phyloP scores from a whole-genome alignment of 2,113 vertebrate genomes.

The Brachypteracias leptosomus region DNA sequence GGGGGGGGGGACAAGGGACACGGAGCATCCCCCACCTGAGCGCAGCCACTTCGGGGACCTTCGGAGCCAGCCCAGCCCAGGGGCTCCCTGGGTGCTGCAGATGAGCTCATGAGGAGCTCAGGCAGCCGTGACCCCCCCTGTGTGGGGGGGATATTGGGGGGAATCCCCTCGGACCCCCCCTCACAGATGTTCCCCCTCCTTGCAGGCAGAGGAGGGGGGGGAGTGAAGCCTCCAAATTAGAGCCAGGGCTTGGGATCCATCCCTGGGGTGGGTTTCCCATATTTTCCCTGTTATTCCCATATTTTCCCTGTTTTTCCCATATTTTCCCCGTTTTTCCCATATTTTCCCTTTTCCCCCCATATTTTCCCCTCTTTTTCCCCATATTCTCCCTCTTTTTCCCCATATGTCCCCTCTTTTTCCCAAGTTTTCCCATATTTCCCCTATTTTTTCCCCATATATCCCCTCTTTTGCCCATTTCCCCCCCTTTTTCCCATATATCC shows the following conservation, averaged over 20 bases:
- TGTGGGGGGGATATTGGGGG: not conserved
- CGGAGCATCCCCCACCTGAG: conserved; percentile 12
- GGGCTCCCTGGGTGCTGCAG: not conserved
- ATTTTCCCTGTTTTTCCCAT: not conserved
- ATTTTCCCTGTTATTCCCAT: too few relatives aligned
- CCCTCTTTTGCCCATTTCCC: too few relatives aligned
- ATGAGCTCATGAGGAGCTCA: not conserved
- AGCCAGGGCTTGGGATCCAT: not conserved
- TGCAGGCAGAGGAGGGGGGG: too few relatives aligned
- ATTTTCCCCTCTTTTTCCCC: not conserved
- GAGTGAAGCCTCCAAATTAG: not conserved
- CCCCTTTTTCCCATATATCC: not conserved
- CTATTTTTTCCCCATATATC: too few relatives aligned
- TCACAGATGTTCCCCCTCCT: not conserved
- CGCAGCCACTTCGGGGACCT: not conserved
- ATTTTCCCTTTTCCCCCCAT: too few relatives aligned
- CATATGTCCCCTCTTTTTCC: not conserved
- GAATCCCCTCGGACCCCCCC: not conserved
- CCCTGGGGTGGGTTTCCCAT: too few relatives aligned
- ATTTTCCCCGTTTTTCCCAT: not conserved
- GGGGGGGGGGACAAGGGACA: not conserved
- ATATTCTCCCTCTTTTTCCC: not conserved
- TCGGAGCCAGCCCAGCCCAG: not conserved
- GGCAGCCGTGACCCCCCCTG: too few relatives aligned
- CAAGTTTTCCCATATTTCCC: too few relatives aligned